A percentile compares a stretch with the other conserved stretches of the same genome.
Evolutionary conservation across 2,113 vertebrate genomes (phyloP).

Genomic region (Oryzias woworae): DNA sequence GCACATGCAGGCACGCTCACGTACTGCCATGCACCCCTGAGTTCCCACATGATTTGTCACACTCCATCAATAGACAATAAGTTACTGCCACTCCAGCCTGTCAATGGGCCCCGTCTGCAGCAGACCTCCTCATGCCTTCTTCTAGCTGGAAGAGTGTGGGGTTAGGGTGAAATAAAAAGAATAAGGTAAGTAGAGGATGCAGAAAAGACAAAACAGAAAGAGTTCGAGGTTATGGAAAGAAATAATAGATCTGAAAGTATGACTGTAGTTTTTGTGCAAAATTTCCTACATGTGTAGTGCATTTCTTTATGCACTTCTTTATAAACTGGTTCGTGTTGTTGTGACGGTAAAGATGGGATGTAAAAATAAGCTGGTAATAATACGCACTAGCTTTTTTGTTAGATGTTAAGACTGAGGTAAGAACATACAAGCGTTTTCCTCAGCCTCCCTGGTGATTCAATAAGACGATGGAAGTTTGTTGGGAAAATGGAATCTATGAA

Average conservation of each 20-base stretch:
- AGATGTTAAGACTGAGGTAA: no score
- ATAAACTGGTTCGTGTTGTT: no score
- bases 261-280: constrained; percentile 38
- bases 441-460: constrained; percentile 57
- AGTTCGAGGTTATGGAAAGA: constrained; percentile 1
- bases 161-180: constrained; percentile 37
- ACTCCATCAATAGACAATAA: constrained; percentile 95
- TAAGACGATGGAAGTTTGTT: constrained; percentile 65
- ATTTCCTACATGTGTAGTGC: no score
- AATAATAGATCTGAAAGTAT: constrained; percentile 35
- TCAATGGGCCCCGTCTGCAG: constrained; percentile 87
- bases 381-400: no score
- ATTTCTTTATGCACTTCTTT: no score
- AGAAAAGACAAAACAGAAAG: constrained; percentile 17
- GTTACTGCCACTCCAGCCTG: constrained; percentile 91
- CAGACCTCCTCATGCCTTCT: constrained; percentile 55
- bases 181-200: constrained; percentile 22
- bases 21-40: constrained; percentile 77
- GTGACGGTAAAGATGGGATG: no score
- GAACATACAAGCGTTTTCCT: no score
- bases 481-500: constrained; percentile 66
- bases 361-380: no score
- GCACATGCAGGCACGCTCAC: constrained; percentile 74
- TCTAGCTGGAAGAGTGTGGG: constrained; percentile 26
- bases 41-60: constrained; percentile 90